Conservation (phyloP, 2,797 vertebrate genomes). For the Mormyrops boulengeri region DNA sequence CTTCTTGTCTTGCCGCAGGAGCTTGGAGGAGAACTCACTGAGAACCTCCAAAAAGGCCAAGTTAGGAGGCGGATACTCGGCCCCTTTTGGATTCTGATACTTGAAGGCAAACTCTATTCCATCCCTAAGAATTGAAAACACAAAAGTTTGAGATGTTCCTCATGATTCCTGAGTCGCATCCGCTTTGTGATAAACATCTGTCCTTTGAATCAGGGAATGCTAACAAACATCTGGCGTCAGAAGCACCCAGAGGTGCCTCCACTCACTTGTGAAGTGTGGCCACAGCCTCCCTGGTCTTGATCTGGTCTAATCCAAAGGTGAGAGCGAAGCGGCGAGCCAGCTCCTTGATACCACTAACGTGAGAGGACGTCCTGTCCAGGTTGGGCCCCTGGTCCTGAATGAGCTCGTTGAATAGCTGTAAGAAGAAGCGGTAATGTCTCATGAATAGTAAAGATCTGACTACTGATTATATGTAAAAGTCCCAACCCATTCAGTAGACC, state of each 20-base stretch:
- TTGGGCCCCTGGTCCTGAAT: conserved; percentile 95
- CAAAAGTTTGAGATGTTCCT: not conserved
- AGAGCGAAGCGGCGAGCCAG: conserved; percentile 94
- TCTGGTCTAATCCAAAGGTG: conserved; percentile 96
- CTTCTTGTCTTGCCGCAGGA: conserved; percentile 96
- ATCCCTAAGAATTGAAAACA: conserved; percentile 58
- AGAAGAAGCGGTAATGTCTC: conserved; percentile 1
- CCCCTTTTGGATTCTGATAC: conserved; percentile 91
- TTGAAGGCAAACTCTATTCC: conserved; percentile 99
- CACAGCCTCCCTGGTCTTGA: conserved; percentile 97
- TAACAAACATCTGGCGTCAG: not conserved
- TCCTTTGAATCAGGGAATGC: not conserved
- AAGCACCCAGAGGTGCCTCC: not conserved
- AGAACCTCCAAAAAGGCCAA: conserved; percentile 95
- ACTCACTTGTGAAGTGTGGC: conserved; percentile 97
- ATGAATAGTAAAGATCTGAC: not conserved
- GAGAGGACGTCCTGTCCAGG: conserved; percentile 92
- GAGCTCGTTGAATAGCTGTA: conserved; percentile 93
- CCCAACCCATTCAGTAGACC: not conserved
- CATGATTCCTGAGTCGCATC: not conserved
- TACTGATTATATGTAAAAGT: not conserved
- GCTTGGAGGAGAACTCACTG: conserved; percentile 97
- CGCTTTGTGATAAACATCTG: not conserved
- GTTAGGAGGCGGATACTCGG: conserved; percentile 89
- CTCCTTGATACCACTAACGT: conserved; percentile 96